Evolutionary conservation across 2,888 invertebrate genomes (phyloP).

Genomic region (Dryocosmus kuriphilus): DNA sequence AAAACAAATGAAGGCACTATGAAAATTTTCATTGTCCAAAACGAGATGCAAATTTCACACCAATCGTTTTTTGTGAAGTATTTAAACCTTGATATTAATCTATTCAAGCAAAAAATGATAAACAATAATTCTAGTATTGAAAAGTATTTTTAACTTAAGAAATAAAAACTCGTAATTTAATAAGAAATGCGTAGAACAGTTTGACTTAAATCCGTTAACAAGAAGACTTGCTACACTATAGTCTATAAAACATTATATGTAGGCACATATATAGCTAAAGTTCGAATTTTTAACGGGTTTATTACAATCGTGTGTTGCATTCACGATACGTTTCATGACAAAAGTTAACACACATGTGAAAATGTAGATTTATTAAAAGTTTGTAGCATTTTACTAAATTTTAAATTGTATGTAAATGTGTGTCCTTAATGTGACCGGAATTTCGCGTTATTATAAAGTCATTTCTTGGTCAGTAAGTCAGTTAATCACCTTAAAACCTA

Average conservation of each 20-base stretch:
- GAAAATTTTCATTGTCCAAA: no score
- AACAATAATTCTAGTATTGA: no score
- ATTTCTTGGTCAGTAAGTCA: not conserved
- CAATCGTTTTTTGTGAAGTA: no score
- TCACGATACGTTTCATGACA: not conserved
- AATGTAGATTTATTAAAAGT: no score
- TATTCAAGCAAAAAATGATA: no score
- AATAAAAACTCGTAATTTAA: not conserved
- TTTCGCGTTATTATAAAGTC: no score
- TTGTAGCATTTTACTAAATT: no score
- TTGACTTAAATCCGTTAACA: not conserved
- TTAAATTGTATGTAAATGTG: no score
- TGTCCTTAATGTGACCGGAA: no score
- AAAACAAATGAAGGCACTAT: no score
- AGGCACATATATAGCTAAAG: not conserved
- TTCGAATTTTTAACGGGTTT: not conserved
- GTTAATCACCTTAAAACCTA: not conserved
- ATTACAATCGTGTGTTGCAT: not conserved
- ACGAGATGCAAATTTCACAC: no score
- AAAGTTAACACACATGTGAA: not conserved
- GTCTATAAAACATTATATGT: not conserved
- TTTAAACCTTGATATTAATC: no score
- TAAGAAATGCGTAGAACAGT: not conserved
- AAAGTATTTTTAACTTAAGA: not conserved
- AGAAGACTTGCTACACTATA: not conserved